Evolutionary conservation across 2,888 invertebrate genomes (phyloP), one percentile per base, ranked within the genome.

Genomic region (Heliconius charithonia): DNA sequence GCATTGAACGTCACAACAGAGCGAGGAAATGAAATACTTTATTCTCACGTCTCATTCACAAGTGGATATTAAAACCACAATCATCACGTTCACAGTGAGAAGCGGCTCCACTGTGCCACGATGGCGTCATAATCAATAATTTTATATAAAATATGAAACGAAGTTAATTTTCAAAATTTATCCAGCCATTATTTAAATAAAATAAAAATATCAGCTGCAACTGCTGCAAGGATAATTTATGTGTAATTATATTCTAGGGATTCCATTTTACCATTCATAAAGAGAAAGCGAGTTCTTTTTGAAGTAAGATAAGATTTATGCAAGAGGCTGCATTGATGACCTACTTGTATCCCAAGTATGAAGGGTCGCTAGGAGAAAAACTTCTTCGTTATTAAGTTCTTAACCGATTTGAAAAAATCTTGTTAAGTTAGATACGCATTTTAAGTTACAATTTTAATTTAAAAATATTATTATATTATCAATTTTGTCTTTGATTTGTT

Each of bases 201-300:
- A 66, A 66, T n/a, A 59, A 66, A 32, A 16, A 66, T 32, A 66
- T 66, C 25, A 29, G 10, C n/a, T 67, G 9, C 22, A 37, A n/a
- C 37, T 12, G 37, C n/a, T 37, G n/a, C n/a, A 67, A 41, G 67
- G n/a, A n/a, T n/a, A 22, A 22, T 25, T 67, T 41, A 67, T 41
- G n/a, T n/a, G 13, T 32, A 66, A 22, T 37, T 4, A 37, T 56
- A 32, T 56, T 71, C n/a, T 22, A 32, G 56, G 10, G 0, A 71
- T 71, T 71, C 71, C 51, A 56, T 70, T 56, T n/a, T 29, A 71
- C 32, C 32, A 22, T 71, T 71, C 32, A 71, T 71, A 56, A 56
- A 32, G 32, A 37, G 22, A n/a, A 71, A 51, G 4, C 51, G 7
- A 27, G 22, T 56, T 32, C n/a, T 71, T 56, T 51, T 22, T 13